Conservation (phyloP, 2,797 vertebrate genomes). For the Chaenodraco wilsoni region DNA sequence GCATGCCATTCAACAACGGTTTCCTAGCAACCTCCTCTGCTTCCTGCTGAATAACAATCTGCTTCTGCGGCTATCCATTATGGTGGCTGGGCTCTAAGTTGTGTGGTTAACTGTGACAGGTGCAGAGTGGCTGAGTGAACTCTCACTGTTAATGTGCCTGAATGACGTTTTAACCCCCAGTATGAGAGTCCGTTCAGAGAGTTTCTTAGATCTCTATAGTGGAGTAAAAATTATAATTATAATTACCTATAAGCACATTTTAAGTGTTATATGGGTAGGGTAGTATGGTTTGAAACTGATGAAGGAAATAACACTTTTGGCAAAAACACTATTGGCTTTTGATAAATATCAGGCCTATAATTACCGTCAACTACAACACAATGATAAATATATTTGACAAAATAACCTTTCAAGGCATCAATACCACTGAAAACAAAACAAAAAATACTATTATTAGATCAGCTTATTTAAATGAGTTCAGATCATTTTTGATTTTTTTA, state of each 20-base stretch:
- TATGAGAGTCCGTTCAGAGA: slow-evolving; percentile 13
- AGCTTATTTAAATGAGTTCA: slow-evolving; percentile 4
- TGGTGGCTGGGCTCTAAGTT: slow-evolving; percentile 2
- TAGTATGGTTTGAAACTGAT: slow-evolving; percentile 11
- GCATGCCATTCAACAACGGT: slow-evolving; percentile 69
- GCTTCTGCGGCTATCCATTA: slow-evolving; percentile 37
- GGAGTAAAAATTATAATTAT: background rate
- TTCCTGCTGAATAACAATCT: slow-evolving; percentile 35
- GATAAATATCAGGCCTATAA: slow-evolving; percentile 20
- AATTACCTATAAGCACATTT: slow-evolving; percentile 19
- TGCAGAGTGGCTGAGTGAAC: slow-evolving; percentile 8
- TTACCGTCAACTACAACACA: slow-evolving; percentile 49
- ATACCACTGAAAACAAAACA: slow-evolving; percentile 32
- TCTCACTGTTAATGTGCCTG: background rate
- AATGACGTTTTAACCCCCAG: slow-evolving; percentile 11
- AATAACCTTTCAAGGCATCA: slow-evolving; percentile 12
- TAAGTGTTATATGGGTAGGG: slow-evolving; percentile 14
- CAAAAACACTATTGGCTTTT: slow-evolving; percentile 23
- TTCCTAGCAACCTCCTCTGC: slow-evolving; percentile 76
- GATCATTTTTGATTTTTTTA: too few species aligned
- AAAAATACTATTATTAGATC: slow-evolving; percentile 17
- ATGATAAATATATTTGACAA: slow-evolving; percentile 25
- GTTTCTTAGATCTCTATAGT: slow-evolving; percentile 12
- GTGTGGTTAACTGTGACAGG: slow-evolving; percentile 18
- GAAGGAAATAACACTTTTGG: background rate